A percentile compares a stretch with the other conserved stretches of the same genome.
phyloP scores from a whole-genome alignment of 2,888 invertebrate genomes.

The Eumerus sabulonum region DNA sequence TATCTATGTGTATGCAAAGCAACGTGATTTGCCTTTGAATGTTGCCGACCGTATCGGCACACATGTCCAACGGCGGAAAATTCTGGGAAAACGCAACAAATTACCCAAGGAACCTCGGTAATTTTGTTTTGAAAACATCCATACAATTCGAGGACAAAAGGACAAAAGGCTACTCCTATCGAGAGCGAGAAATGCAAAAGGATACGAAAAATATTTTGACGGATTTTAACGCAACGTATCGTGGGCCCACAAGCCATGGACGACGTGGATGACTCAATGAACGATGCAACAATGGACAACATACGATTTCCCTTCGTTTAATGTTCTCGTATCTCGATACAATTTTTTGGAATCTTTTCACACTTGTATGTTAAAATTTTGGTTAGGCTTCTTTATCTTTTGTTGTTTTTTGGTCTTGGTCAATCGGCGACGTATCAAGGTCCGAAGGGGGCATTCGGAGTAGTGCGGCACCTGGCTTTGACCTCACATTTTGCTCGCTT shows the following conservation, averaged over 20 bases:
- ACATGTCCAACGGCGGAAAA: slow-evolving; percentile 25
- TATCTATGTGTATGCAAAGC: slow-evolving; percentile 65
- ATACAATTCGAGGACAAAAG: slow-evolving; percentile 7
- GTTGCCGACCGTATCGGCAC: slow-evolving; percentile 29
- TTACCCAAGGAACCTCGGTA: slow-evolving; percentile 20
- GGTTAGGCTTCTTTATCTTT: slow-evolving; percentile 10
- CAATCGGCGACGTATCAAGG: slow-evolving; percentile 3
- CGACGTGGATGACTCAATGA: slow-evolving; percentile 45
- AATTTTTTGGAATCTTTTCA: slow-evolving; percentile 55
- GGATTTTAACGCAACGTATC: slow-evolving; percentile 17
- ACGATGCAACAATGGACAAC: not conserved
- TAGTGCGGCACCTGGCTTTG: slow-evolving; percentile 52
- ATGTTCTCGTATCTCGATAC: slow-evolving; percentile 24
- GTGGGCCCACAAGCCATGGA: slow-evolving; percentile 30
- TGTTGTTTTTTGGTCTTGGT: slow-evolving; percentile 3
- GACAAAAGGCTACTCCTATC: slow-evolving; percentile 50
- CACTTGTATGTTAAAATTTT: slow-evolving; percentile 64
- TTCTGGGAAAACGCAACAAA: slow-evolving; percentile 38
- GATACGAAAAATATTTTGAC: slow-evolving; percentile 53
- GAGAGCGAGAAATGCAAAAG: slow-evolving; percentile 26
- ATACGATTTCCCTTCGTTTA: slow-evolving; percentile 25
- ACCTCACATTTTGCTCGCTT: slow-evolving; percentile 63
- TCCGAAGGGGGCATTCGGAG: slow-evolving; percentile 22
- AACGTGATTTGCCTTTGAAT: slow-evolving; percentile 36
- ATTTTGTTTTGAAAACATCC: slow-evolving; percentile 28